Base-by-base conservation (phyloP, 2,888 invertebrate genomes). In the Drosophila falleni region DNA sequence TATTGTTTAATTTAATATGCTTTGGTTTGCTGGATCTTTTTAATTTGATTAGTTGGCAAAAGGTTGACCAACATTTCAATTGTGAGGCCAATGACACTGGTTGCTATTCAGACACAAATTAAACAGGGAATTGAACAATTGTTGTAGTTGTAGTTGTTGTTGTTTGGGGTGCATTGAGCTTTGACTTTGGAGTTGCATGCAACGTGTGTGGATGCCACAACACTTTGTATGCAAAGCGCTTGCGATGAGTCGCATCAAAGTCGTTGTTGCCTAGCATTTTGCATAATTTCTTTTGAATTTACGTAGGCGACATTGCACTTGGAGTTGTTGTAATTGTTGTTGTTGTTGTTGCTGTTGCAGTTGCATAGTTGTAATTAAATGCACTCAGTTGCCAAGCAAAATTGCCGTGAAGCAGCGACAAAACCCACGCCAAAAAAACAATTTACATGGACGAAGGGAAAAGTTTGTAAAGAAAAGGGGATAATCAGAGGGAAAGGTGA, bases 211-310 rank as follows among this genome's bases (percentile, higher is more conserved):
- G 61, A 37, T 63, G 76, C 53, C 51, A 66, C 68, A 82, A 29
- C 42, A 55, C 69, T 80, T 82, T 86, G 83, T 83, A 84, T 88
- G 81, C 87, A 80, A 71, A 87, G 68, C 69, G 78, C 71, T 80
- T 72, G 74, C 77, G 81, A 86, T 70, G 71, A 71, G 82, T 63
- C 69, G 73, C 81, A 69, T 69, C 76, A 19, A 42, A 42, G 61
- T 2, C n/a, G 9, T 44, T 37, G 33, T 16, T 71, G 33, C 37
- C 37, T 31, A 46, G 64, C 41, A 47, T 61, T 81, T 71, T 86
- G 84, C 81, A 86, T 82, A 86, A 83, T 83, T 80, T 83, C 62
- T 31, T 63, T 63, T 31, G 46, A 26, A 13, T 41, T 41, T 60
- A 56, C 60, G 71, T 58, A 50, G 81, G 46, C 71, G 76, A 74